Conservation (phyloP, 2,888 invertebrate genomes). For the Ischnura elegans region DNA sequence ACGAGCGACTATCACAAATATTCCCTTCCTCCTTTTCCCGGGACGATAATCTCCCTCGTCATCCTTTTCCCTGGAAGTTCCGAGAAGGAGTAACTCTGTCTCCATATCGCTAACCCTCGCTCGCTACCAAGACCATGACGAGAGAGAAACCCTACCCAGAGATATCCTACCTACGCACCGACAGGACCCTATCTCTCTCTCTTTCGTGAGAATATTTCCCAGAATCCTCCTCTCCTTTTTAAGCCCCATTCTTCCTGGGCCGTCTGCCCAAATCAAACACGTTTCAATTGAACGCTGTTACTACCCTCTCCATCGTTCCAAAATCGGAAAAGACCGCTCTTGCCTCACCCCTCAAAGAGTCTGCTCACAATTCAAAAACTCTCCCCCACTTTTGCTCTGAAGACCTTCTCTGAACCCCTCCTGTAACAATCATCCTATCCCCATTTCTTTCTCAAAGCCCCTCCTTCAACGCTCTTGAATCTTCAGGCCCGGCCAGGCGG, state of each 20-base stretch:
- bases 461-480: not conserved
- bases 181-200: not conserved
- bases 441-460: not conserved
- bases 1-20: not conserved
- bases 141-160: not conserved
- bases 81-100: too few species aligned
- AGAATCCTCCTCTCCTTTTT: not conserved
- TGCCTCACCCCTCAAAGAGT: not conserved
- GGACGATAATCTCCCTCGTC: not conserved
- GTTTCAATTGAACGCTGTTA: not conserved
- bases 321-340: not conserved
- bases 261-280: constrained; percentile 27
- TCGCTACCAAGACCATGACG: not conserved
- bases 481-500: not conserved
- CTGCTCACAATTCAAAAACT: not conserved
- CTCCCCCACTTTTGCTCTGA: not conserved
- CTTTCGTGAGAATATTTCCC: constrained; percentile 32
- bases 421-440: not conserved
- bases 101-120: not conserved
- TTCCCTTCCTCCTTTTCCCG: not conserved
- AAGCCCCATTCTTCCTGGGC: not conserved
- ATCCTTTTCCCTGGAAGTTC: not conserved
- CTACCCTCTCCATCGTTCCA: not conserved
- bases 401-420: not conserved
- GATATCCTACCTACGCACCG: not conserved